These are phyloP conservation scores for Homarus gammarus DNA, from an alignment of 2,888 invertebrate species.

Conservation along the genomic window DNA sequence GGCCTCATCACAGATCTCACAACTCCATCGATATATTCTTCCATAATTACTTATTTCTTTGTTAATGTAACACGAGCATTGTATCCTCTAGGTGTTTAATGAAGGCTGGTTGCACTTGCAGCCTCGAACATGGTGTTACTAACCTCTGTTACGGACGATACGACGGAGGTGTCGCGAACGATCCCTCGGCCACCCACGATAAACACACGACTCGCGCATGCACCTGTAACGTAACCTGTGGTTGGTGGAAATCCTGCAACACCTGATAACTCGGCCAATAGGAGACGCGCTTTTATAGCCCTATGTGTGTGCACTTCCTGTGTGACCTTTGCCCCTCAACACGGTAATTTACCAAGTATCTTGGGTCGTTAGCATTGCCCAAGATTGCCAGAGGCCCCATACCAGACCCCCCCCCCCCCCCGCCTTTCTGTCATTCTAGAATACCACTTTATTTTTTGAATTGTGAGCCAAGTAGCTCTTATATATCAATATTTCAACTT, in stretches of 20 bases:
- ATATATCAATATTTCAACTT: neutral
- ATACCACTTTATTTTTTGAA: neutral
- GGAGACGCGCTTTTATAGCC: neutral
- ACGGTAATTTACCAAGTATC: neutral
- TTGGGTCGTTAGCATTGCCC: neutral
- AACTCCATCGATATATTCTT: neutral
- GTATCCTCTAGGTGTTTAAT: neutral
- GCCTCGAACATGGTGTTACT: neutral
- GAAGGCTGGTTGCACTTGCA: neutral
- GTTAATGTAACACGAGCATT: neutral
- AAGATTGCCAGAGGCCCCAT: neutral
- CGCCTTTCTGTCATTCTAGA: neutral
- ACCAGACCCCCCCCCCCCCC: too few species aligned
- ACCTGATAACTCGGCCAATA: slow-evolving; percentile 36
- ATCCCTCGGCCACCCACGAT: slow-evolving; percentile 21
- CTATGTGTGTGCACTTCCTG: slow-evolving; percentile 9
- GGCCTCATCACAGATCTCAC: neutral
- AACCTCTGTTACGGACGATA: neutral
- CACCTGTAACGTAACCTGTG: slow-evolving; percentile 40
- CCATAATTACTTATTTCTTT: neutral
- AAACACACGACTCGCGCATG: slow-evolving; percentile 54
- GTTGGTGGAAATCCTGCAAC: slow-evolving; percentile 42
- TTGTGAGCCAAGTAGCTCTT: neutral
- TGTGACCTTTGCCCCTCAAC: neutral
- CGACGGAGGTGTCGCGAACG: neutral